Conservation (phyloP, 1,140 invertebrate genomes). For the Bombus balteatus region DNA sequence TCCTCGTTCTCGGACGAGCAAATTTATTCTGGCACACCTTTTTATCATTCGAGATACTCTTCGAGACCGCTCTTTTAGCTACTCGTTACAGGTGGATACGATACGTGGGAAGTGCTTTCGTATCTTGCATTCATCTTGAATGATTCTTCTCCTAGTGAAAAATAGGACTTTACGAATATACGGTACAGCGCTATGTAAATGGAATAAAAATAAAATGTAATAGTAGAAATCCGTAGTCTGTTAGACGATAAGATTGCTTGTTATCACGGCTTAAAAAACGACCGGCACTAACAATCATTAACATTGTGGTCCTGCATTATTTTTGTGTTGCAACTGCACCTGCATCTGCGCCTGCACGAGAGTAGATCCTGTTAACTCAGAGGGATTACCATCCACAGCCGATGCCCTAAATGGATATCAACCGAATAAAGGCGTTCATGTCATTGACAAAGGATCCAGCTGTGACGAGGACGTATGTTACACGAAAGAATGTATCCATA, state of each 20-base stretch:
- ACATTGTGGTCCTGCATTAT: slow-evolving; percentile 24
- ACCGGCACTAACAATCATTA: slow-evolving; percentile 34
- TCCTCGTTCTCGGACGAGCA: background rate
- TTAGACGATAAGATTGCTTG: background rate
- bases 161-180: too few relatives aligned
- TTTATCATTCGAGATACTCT: too few relatives aligned
- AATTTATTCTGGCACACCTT: background rate
- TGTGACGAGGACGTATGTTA: slow-evolving; percentile 82
- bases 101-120: too few relatives aligned
- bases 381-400: slow-evolving; percentile 77
- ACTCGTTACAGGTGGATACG: too few relatives aligned
- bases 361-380: slow-evolving; percentile 73
- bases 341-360: slow-evolving; percentile 63
- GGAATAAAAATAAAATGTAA: too few relatives aligned
- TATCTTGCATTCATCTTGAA: too few relatives aligned
- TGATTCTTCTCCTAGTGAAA: too few relatives aligned
- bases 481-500: slow-evolving; percentile 87
- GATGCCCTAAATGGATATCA: slow-evolving; percentile 77
- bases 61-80: too few relatives aligned
- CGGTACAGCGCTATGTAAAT: rapidly evolving
- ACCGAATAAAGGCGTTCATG: slow-evolving; percentile 52
- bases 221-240: too few relatives aligned
- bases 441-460: slow-evolving; percentile 53
- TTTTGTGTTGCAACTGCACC: slow-evolving; percentile 64
- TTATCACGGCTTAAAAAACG: background rate